Percentiles rank a stretch among this genome's conserved stretches.
phyloP scores from a whole-genome alignment of 1,140 invertebrate genomes.

The Procambarus clarkii region DNA sequence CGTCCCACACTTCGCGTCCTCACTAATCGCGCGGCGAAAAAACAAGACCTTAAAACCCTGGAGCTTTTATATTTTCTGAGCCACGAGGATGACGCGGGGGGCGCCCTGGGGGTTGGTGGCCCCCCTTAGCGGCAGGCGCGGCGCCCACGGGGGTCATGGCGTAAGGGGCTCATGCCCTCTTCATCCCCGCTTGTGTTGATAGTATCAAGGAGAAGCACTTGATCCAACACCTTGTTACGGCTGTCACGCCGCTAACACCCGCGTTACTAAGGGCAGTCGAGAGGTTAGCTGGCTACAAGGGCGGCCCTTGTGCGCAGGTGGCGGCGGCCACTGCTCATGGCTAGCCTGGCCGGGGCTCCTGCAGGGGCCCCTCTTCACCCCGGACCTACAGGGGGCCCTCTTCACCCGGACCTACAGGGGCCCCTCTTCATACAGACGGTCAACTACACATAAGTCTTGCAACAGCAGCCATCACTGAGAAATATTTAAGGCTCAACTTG shows the following conservation, averaged over 20 bases:
- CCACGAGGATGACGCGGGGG: too few relatives aligned
- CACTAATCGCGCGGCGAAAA: neutral
- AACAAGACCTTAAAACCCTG: too few relatives aligned
- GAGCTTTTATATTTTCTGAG: neutral
- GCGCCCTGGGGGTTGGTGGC: too few relatives aligned
- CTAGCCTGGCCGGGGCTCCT: too few relatives aligned
- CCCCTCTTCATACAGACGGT: too few relatives aligned
- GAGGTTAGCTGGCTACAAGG: neutral
- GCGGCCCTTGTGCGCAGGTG: neutral
- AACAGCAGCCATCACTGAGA: too few relatives aligned
- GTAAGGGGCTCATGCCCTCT: neutral
- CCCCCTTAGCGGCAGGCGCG: too few relatives aligned
- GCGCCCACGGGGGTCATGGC: neutral
- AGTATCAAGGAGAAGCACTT: neutral
- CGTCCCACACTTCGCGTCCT: neutral
- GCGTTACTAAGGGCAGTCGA: neutral
- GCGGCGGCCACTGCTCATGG: neutral
- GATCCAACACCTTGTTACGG: conserved; percentile 12
- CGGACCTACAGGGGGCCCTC: too few relatives aligned
- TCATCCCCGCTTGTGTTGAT: conserved; percentile 7
- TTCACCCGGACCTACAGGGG: too few relatives aligned
- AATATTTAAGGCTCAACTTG: too few relatives aligned
- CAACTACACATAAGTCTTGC: too few relatives aligned
- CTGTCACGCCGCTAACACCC: conserved; percentile 1
- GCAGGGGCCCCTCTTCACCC: too few relatives aligned